phyloP scores from a whole-genome alignment of 2,888 invertebrate species.

The Tholera decimalis region DNA sequence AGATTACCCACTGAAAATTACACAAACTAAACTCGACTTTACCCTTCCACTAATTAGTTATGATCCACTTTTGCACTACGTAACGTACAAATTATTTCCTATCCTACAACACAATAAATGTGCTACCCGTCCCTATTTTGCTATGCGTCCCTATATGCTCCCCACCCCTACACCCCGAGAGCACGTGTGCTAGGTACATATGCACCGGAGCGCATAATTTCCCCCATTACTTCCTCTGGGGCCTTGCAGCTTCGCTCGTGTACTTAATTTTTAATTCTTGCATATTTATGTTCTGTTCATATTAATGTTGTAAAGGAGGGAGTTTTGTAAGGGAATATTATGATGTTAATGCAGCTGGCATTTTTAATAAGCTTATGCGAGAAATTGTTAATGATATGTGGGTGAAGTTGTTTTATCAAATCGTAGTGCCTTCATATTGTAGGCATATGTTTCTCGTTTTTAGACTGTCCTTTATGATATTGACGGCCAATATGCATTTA shows the following conservation, averaged over 20 bases:
- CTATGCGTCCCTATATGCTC: neutral
- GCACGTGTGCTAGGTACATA: slow-evolving; percentile 22
- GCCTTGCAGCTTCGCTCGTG: slow-evolving; percentile 23
- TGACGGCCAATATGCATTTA: no score
- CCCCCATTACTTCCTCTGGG: slow-evolving; percentile 55
- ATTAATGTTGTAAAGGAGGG: slow-evolving; percentile 8
- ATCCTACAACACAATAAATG: neutral
- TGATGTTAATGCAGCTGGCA: slow-evolving; percentile 1
- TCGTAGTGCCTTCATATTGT: neutral
- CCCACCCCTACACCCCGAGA: neutral
- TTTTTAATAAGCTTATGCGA: neutral
- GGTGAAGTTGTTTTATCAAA: neutral
- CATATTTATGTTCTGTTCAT: slow-evolving; percentile 31
- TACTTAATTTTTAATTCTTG: slow-evolving; percentile 45
- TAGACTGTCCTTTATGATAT: neutral
- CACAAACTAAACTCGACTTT: no score
- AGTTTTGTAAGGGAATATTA: slow-evolving; percentile 16
- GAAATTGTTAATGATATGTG: neutral
- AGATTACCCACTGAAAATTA: no score
- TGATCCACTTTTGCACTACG: neutral
- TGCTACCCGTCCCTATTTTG: neutral
- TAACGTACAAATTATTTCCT: neutral
- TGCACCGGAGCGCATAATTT: slow-evolving; percentile 57
- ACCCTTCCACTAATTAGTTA: slow-evolving; percentile 13
- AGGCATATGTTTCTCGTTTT: neutral